Evolutionary conservation across 2,797 vertebrate species (phyloP).

Genomic region (Etheostoma perlongum): DNA sequence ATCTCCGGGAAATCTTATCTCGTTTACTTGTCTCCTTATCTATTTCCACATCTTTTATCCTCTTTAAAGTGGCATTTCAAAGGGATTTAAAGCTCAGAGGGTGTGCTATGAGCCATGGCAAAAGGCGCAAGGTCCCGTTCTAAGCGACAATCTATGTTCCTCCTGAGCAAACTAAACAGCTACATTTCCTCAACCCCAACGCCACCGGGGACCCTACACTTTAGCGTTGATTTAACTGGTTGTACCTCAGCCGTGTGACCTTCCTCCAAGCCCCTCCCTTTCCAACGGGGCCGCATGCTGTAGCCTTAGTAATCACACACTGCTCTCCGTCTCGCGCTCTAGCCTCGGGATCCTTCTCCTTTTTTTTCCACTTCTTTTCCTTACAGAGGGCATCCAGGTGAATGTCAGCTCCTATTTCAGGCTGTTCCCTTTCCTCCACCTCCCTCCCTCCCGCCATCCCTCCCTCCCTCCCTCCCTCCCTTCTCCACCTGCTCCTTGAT

Average conservation of each 20-base stretch:
- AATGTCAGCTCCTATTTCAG: constrained; percentile 69
- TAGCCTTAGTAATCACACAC: constrained; percentile 75
- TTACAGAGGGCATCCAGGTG: constrained; percentile 70
- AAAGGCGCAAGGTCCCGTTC: constrained; percentile 47
- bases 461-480: background rate
- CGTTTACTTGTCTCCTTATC: constrained; percentile 59
- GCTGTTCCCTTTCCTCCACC: constrained; percentile 41
- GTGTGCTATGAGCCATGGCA: constrained; percentile 43
- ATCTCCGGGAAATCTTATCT: constrained; percentile 56
- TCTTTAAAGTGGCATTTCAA: constrained; percentile 66
- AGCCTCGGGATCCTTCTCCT: constrained; percentile 35
- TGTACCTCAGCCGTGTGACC: constrained; percentile 69
- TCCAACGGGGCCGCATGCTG: constrained; percentile 59
- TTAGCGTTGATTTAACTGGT: constrained; percentile 77
- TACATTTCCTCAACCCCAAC: constrained; percentile 66
- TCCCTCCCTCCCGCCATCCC: constrained; percentile 6
- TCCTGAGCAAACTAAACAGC: constrained; percentile 65
- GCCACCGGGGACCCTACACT: constrained; percentile 67
- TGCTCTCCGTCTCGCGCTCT: constrained; percentile 28
- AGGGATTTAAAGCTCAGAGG: constrained; percentile 67
- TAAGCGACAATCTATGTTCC: constrained; percentile 62
- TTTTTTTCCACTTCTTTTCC: constrained; percentile 19
- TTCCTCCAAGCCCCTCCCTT: constrained; percentile 60
- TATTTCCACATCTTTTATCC: constrained; percentile 69
- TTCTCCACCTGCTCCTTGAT: constrained; percentile 49